Base-by-base conservation (phyloP, 2,113 vertebrate genomes). In the Myotis yumanensis region DNA sequence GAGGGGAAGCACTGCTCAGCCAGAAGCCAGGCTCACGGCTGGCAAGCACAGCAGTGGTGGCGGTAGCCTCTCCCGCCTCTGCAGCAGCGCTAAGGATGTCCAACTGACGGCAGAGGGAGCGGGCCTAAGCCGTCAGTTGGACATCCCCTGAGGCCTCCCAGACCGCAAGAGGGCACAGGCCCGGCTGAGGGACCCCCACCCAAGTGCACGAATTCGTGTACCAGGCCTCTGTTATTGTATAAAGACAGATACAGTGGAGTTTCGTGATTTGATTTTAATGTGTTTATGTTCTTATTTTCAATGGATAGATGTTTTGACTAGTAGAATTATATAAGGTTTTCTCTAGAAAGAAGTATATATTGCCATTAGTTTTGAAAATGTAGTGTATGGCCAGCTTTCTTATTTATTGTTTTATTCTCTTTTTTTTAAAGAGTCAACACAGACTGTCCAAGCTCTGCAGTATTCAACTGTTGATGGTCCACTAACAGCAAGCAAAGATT, bases 361-460 rank as follows among this genome's bases (percentile, higher is more conserved):
- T 95, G 25, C 12, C 80, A 1, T 88, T 87, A 46, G 25, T 72
- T 87, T 75, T 95, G 54, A 82, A 62, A 0, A 59, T 37, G 76
- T 20, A 79, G 3, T 48, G 0, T 71, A 69, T 79, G 48, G 18
- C 69, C 72, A 28, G 84, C 35, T 62, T 94, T 96, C 52, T 59
- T 4, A 92, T 46, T 68, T 11, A 7, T 79, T 30, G 75, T 54
- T 94, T 64, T 92, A 95, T 66, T 16, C 77, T n/a, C 81, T 54
- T 93, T 35, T 85, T 54, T 94, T 69, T 93, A 54, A 98, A 99
- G 99, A 99, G 96, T 99, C 99, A 64, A 99, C 99, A 2, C 99
- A 99, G 98, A 99, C 99, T 3, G 99, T 99, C 43, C 99, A 99
- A 97, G 99, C 98, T 43, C 98, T 99, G 59, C 99, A 99, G 96